Evolutionary conservation across 2,797 vertebrate species (phyloP).

Genomic region (Rhinella marina): DNA sequence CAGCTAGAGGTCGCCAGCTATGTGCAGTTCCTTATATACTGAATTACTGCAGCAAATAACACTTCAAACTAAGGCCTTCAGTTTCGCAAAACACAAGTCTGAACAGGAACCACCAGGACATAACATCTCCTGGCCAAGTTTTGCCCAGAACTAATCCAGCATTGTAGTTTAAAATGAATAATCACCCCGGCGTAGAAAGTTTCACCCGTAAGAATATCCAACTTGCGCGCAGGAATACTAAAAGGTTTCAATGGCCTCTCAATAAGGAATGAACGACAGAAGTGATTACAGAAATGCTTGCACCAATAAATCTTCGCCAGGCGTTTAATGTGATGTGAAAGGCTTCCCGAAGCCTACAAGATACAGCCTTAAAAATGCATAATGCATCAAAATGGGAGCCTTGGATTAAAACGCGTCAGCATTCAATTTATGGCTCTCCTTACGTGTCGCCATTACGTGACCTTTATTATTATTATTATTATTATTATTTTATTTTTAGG

Average conservation of each 20-base stretch:
- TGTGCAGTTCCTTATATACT: neutral
- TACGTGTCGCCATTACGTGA: conserved; percentile 4
- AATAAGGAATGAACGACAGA: conserved; percentile 47
- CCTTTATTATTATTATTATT: neutral
- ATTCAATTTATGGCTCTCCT: conserved; percentile 19
- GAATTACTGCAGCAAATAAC: neutral
- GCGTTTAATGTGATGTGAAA: conserved; percentile 59
- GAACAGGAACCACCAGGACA: neutral
- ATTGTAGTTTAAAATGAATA: conserved; percentile 47
- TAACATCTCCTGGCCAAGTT: neutral
- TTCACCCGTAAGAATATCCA: conserved; percentile 57
- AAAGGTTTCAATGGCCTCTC: conserved; percentile 48
- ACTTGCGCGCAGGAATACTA: conserved; percentile 45
- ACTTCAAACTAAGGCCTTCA: conserved; percentile 25
- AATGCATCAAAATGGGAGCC: conserved; percentile 34
- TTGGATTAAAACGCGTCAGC: conserved; percentile 24
- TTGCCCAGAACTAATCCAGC: conserved; percentile 40
- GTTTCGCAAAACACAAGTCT: conserved; percentile 32
- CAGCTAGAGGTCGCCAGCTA: neutral
- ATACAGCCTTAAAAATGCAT: conserved; percentile 51
- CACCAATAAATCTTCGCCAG: conserved; percentile 51
- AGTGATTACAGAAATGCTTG: conserved; percentile 53
- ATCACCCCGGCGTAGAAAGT: conserved; percentile 30
- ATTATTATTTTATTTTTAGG: conserved; percentile 35
- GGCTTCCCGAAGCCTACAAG: conserved; percentile 23